Conservation (phyloP, 2,888 invertebrate genomes). For the Protula sp. region DNA sequence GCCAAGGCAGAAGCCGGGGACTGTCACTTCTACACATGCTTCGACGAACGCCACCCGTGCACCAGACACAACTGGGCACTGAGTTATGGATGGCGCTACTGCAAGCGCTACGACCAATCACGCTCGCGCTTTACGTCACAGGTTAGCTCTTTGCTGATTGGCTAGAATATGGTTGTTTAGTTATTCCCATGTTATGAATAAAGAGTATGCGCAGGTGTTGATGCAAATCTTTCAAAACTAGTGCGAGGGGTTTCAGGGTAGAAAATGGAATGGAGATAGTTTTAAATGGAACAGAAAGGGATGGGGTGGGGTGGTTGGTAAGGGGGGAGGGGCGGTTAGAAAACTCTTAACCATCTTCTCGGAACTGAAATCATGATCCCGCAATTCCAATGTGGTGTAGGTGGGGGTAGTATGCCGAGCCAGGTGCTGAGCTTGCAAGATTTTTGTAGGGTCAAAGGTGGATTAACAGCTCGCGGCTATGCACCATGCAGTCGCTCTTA, state of each 20-base stretch:
- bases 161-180: neutral
- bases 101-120: slow-evolving; percentile 4
- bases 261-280: no score
- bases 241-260: no score
- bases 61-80: slow-evolving; percentile 4
- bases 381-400: no score
- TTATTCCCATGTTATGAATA: no score
- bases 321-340: no score
- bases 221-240: no score
- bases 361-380: no score
- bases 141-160: neutral
- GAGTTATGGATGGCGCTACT: slow-evolving; percentile 8
- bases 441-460: slow-evolving; percentile 8
- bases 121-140: neutral
- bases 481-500: slow-evolving; percentile 9
- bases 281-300: no score
- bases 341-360: neutral
- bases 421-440: no score
- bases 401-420: no score
- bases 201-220: no score
- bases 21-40: slow-evolving; percentile 12
- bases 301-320: no score
- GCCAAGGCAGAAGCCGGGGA: slow-evolving; percentile 3
- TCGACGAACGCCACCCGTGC: slow-evolving; percentile 9
- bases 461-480: slow-evolving; percentile 8